A percentile compares a stretch with the other conserved stretches of the same genome.
phyloP scores from a whole-genome alignment of 2,113 vertebrate genomes.

The Gulo gulo region DNA sequence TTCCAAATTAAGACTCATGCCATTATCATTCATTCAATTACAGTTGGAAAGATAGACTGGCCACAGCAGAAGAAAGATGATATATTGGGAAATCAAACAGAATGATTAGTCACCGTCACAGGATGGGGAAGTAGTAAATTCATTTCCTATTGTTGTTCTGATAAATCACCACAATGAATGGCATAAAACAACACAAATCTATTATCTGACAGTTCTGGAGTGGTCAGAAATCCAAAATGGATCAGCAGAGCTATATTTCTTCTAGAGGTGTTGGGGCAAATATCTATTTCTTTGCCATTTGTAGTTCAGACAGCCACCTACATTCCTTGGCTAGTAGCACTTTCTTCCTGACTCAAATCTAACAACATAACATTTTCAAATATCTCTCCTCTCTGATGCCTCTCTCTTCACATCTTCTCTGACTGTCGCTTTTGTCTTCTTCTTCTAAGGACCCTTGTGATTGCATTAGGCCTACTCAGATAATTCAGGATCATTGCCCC shows the following conservation, averaged over 20 bases:
- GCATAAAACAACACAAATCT: background rate
- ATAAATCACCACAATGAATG: background rate
- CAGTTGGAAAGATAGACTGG: background rate
- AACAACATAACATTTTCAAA: background rate
- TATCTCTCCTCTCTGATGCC: background rate
- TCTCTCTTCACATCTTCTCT: background rate
- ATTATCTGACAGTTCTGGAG: background rate
- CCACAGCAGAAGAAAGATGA: background rate
- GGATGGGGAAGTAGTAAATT: background rate
- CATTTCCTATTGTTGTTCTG: background rate
- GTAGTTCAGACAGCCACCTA: background rate
- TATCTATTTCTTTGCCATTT: background rate
- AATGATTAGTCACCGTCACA: background rate
- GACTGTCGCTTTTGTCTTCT: background rate
- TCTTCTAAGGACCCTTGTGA: background rate
- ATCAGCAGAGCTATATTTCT: background rate
- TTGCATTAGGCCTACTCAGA: background rate
- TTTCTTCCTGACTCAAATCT: background rate
- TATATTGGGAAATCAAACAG: background rate
- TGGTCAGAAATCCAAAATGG: background rate
- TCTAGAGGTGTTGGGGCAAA: background rate
- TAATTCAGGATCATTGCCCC: background rate
- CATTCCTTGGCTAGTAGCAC: background rate
- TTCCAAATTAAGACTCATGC: background rate
- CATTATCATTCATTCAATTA: background rate